phyloP scores from a whole-genome alignment of 1,140 invertebrate genomes.

The Antheraea mylitta region DNA sequence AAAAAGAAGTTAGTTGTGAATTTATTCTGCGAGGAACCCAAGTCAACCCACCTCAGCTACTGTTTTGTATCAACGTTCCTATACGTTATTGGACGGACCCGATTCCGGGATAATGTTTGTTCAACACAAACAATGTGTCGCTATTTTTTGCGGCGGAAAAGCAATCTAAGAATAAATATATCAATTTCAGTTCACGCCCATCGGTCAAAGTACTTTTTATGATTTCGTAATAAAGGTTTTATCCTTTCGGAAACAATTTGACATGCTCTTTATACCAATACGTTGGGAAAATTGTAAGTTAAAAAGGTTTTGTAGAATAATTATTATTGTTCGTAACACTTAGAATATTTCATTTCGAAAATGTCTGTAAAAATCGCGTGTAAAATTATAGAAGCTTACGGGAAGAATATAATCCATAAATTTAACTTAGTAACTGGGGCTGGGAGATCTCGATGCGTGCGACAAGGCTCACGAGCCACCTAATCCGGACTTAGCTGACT shows the following conservation, averaged over 20 bases:
- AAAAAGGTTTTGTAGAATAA: not conserved
- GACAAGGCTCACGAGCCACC: slow-evolving; percentile 35
- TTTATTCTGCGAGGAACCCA: slow-evolving; percentile 9
- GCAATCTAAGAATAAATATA: slow-evolving; percentile 38
- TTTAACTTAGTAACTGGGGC: slow-evolving; percentile 30
- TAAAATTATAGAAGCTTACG: not conserved
- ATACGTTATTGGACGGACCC: slow-evolving; percentile 28
- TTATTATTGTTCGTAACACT: not conserved
- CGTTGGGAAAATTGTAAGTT: not conserved
- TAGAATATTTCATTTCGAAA: too few relatives aligned
- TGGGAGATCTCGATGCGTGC: slow-evolving; percentile 53
- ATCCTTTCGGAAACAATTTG: slow-evolving; percentile 4
- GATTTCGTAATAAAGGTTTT: slow-evolving; percentile 17
- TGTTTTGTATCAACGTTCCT: slow-evolving; percentile 12
- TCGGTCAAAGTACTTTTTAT: slow-evolving; percentile 28
- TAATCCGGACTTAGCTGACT: slow-evolving; percentile 67
- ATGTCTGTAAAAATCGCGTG: not conserved
- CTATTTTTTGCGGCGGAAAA: slow-evolving; percentile 34
- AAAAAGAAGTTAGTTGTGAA: slow-evolving; percentile 10
- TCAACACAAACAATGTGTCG: slow-evolving; percentile 32
- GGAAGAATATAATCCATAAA: slow-evolving; percentile 50
- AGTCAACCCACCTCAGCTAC: slow-evolving; percentile 11
- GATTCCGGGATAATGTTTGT: slow-evolving; percentile 34
- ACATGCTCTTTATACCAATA: not conserved
- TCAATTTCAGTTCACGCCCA: slow-evolving; percentile 34